These are phyloP conservation scores for Pediacus dermestoides DNA, from an alignment of 2,888 invertebrate species.

Conservation along the genomic window DNA sequence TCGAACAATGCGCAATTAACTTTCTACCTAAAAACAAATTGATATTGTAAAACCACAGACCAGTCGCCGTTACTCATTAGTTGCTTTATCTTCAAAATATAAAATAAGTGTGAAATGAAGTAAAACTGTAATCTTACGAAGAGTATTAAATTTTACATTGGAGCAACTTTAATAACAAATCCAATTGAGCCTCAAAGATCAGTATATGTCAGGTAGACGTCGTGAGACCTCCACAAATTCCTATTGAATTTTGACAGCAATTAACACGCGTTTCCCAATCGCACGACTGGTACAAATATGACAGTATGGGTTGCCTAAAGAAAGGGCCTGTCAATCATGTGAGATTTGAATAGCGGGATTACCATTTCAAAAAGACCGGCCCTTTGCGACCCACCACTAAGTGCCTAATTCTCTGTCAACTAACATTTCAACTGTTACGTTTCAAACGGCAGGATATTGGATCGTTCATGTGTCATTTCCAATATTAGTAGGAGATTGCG, in stretches of 20 bases:
- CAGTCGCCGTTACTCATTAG: too few relatives aligned
- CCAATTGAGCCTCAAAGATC: too few relatives aligned
- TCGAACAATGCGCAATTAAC: too few relatives aligned
- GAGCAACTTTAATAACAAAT: too few relatives aligned
- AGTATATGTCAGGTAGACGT: too few relatives aligned
- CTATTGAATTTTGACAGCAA: conserved; percentile 33
- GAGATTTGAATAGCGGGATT: conserved; percentile 41
- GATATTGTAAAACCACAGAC: too few relatives aligned
- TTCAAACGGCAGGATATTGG: conserved; percentile 41
- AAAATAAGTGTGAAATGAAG: too few relatives aligned
- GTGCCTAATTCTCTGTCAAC: conserved; percentile 48
- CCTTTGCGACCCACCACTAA: conserved; percentile 43
- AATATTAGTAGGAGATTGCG: conserved; percentile 39
- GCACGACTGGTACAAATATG: conserved; percentile 36
- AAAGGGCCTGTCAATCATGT: conserved; percentile 45
- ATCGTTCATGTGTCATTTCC: conserved; percentile 43
- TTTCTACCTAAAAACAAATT: too few relatives aligned
- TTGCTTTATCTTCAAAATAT: too few relatives aligned
- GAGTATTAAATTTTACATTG: too few relatives aligned
- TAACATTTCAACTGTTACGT: conserved; percentile 41
- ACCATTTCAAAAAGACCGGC: conserved; percentile 45
- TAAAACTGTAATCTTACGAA: too few relatives aligned
- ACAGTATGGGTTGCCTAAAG: conserved; percentile 30
- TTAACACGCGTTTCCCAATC: conserved; percentile 39
- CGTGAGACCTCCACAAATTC: too few relatives aligned